These are phyloP conservation scores for Zeus faber DNA, from an alignment of 2,113 vertebrate species.

Conservation along the genomic window DNA sequence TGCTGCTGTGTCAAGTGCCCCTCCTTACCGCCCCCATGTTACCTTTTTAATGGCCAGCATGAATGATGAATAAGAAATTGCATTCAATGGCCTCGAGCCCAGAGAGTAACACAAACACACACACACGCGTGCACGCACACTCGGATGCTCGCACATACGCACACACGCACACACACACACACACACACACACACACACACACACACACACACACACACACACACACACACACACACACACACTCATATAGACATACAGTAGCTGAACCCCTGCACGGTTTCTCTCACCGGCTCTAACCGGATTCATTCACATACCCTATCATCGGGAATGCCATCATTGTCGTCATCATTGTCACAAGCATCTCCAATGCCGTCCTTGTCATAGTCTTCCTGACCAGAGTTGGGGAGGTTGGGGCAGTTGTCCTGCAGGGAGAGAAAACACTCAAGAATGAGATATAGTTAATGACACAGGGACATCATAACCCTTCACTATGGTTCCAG, in stretches of 20 bases:
- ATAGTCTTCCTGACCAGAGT: constrained; percentile 98
- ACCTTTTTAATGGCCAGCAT: constrained; percentile 34
- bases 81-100: background rate
- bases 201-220: constrained; percentile 4
- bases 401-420: constrained; percentile 97
- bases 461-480: too few species aligned
- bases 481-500: too few species aligned
- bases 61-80: constrained; percentile 47
- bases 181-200: background rate
- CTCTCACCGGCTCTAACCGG: too few species aligned
- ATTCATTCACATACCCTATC: constrained; percentile 79
- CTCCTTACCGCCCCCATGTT: background rate
- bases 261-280: too few species aligned
- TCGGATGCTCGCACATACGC: background rate
- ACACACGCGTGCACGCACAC: background rate
- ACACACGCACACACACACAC: background rate
- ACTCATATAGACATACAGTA: background rate
- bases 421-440: constrained; percentile 75
- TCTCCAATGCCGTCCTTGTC: constrained; percentile 96
- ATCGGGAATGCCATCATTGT: constrained; percentile 92
- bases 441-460: too few species aligned
- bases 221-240: constrained; percentile 1
- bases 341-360: constrained; percentile 93
- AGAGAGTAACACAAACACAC: background rate
- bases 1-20: constrained; percentile 13